A percentile compares a stretch with the other conserved stretches of the same genome.
Evolutionary conservation across 1,140 invertebrate species (phyloP).

Genomic region (Armadillidium nasatum): DNA sequence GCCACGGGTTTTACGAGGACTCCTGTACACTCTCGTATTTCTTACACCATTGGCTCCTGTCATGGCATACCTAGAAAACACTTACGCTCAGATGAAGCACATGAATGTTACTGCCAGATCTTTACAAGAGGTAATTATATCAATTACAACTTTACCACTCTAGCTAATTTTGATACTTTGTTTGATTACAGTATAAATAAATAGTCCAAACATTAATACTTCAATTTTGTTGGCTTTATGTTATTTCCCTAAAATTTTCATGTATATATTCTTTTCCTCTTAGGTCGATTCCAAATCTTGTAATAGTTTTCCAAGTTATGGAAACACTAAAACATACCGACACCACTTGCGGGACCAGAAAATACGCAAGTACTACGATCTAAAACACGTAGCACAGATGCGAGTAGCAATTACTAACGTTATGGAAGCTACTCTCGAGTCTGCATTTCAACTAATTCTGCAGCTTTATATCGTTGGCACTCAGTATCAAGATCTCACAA

Average conservation of each 20-base stretch:
- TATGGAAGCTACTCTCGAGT: constrained; percentile 44
- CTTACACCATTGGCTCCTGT: constrained; percentile 40
- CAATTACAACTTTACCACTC: not conserved
- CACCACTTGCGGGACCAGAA: constrained; percentile 42
- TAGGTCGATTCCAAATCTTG: constrained; percentile 42
- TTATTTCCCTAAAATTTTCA: not conserved
- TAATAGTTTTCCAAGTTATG: constrained; percentile 36
- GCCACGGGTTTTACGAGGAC: constrained; percentile 25
- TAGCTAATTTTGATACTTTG: too few relatives aligned
- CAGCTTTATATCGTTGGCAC: constrained; percentile 44
- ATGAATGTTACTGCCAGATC: constrained; percentile 43
- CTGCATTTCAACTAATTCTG: constrained; percentile 42
- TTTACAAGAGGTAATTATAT: constrained; percentile 42
- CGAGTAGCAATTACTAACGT: constrained; percentile 43
- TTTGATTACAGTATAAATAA: not conserved
- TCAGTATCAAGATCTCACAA: constrained; percentile 36
- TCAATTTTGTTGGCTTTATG: not conserved
- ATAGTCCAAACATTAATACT: not conserved
- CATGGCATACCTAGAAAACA: constrained; percentile 44
- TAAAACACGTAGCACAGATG: constrained; percentile 44
- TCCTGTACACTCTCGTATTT: constrained; percentile 40
- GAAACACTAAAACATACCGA: constrained; percentile 40
- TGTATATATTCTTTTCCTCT: constrained; percentile 4
- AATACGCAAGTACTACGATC: constrained; percentile 44
- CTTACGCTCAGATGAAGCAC: constrained; percentile 44